Percentiles rank a stretch among this genome's conserved stretches.
phyloP scores from a whole-genome alignment of 1,140 invertebrate genomes.

The Paramacrobiotus metropolitanus region DNA sequence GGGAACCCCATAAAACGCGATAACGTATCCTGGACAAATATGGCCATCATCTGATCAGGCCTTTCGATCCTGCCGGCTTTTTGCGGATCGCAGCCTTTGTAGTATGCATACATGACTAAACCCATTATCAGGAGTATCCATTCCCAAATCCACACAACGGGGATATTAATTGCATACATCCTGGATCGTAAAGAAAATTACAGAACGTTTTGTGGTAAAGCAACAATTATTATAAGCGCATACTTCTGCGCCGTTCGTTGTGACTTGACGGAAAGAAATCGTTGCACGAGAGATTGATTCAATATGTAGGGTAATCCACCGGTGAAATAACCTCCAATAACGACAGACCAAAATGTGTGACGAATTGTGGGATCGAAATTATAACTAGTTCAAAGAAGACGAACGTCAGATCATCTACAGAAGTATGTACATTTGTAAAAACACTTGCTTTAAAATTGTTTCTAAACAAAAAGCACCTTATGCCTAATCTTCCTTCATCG shows the following conservation, averaged over 20 bases:
- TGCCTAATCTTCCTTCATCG: constrained; percentile 6
- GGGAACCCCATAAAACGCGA: neutral
- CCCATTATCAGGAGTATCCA: constrained; percentile 12
- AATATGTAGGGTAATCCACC: neutral
- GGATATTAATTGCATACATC: constrained; percentile 12
- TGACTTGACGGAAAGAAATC: neutral
- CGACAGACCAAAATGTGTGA: constrained; percentile 20
- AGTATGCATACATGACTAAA: constrained; percentile 15
- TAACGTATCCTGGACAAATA: constrained; percentile 14
- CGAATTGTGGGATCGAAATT: constrained; percentile 18
- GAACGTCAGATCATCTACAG: neutral
- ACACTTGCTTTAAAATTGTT: too few species aligned
- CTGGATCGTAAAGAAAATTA: constrained; percentile 12
- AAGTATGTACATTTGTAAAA: neutral
- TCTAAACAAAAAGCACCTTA: neutral
- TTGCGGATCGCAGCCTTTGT: constrained; percentile 16
- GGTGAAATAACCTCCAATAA: constrained; percentile 15
- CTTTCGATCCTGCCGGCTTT: constrained; percentile 13
- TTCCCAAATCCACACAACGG: constrained; percentile 11
- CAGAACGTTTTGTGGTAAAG: neutral
- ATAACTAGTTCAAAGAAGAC: constrained; percentile 13
- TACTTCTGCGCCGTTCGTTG: neutral
- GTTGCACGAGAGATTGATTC: neutral
- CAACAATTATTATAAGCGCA: neutral
- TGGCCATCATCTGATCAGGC: constrained; percentile 19